Evolutionary conservation across 2,888 invertebrate species (phyloP), one percentile per base, ranked within the genome.

Genomic region (Agrilus mali): DNA sequence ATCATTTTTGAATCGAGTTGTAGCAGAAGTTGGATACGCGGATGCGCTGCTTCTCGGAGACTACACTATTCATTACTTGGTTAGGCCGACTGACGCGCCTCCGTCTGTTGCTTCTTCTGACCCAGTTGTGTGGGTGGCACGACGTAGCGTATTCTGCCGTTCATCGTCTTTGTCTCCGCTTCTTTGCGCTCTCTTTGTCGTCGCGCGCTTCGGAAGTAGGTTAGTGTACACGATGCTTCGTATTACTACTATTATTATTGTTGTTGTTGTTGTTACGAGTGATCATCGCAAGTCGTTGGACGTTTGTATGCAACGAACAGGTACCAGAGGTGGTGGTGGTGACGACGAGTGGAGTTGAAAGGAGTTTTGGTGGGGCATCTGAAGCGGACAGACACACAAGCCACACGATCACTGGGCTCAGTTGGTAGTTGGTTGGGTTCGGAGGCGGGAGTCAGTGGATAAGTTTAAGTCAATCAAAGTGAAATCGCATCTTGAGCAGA

Each of bases 91-190:
- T 17, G 12, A 35, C 36, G 33, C 37, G 42, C 27, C 27, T 27
- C 45, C 43, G 45, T 46, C 46, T 47, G 45, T 44, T 46, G 46
- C 45, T 46, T 55, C 50, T 46, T 47, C 53, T 64, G 64, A 64
- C 66, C 65, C 53, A 65, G 60, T 61, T 64, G 62, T 61, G 63
- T 64, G 60, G 64, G 65, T 63, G 63, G 60, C 27, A 27, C 27
- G 27, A 27, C 27, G 27, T 27, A 27, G 27, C 27, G 54, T 52
- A 50, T 41, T 40, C 31, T 31, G 38, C 36, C 36, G 38, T 39
- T 39, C 33, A 33, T 27, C 39, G 12, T 22, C 17, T 31, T 40
- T 31, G 33, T 32, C 36, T 34, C 22, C 45, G 44, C 46, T 47
- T 54, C 49, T 52, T 50, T 56, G 55, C 56, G 56, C 56, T 58